Evolutionary conservation across 1,140 invertebrate species (phyloP).

Genomic region (Ctenoplectra terminalis): DNA sequence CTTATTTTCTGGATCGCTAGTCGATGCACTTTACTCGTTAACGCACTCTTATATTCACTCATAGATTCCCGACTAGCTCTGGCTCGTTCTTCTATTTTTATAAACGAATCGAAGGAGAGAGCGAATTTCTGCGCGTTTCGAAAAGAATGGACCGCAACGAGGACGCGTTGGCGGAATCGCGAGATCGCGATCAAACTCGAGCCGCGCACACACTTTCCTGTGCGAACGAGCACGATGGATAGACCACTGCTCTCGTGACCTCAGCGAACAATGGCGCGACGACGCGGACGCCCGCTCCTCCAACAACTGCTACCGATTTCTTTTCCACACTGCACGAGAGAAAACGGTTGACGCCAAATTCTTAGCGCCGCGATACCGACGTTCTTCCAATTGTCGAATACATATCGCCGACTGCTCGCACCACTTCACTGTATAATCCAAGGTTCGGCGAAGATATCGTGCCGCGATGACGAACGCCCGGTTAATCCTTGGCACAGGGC

Average conservation of each 20-base stretch:
- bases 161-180: neutral
- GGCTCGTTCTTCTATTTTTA: neutral
- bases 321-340: slow-evolving; percentile 10
- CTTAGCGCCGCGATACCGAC: neutral
- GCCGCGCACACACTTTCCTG: slow-evolving; percentile 5
- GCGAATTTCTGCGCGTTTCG: neutral
- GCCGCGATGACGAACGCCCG: neutral
- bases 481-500: slow-evolving; percentile 10
- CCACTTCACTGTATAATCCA: slow-evolving; percentile 46
- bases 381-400: neutral
- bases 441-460: slow-evolving; percentile 7
- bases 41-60: neutral
- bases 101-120: neutral
- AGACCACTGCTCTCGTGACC: slow-evolving; percentile 37
- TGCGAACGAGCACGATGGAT: slow-evolving; percentile 23
- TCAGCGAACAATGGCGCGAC: slow-evolving; percentile 60
- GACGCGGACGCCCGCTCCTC: slow-evolving; percentile 21
- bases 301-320: neutral
- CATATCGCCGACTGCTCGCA: neutral
- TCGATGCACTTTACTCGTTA: slow-evolving; percentile 3
- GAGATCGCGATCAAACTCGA: neutral
- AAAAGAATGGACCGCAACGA: neutral
- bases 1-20: slow-evolving; percentile 19
- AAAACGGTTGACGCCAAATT: neutral
- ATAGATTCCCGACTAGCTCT: neutral